These are phyloP conservation scores for Andrena bucephala DNA, from an alignment of 2,888 invertebrate species.

Conservation along the genomic window DNA sequence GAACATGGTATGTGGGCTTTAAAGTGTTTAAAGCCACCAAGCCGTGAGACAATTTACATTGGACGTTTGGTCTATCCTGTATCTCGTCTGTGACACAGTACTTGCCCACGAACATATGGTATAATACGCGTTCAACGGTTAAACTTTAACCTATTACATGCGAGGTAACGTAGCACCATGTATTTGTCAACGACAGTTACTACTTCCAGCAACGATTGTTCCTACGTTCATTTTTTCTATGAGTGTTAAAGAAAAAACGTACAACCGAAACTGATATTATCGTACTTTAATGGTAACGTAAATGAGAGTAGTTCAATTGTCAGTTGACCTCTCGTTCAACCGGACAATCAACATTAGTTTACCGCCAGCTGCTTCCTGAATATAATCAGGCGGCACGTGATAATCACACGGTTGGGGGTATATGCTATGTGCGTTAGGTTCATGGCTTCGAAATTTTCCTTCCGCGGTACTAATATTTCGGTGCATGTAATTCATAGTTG, in stretches of 20 bases:
- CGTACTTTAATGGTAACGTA: conserved; percentile 72
- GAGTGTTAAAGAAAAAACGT: conserved; percentile 21
- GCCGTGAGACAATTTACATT: no score
- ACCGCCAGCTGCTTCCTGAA: conserved; percentile 77
- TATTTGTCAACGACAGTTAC: not conserved
- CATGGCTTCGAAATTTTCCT: conserved; percentile 44
- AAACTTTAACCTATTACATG: not conserved
- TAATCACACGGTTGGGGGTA: conserved; percentile 58
- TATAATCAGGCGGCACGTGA: conserved; percentile 68
- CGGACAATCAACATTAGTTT: conserved; percentile 78
- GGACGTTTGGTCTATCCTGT: no score
- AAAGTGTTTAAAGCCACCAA: no score
- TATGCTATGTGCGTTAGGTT: conserved; percentile 36
- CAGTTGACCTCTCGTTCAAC: conserved; percentile 78
- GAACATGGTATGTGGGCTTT: no score
- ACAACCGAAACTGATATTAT: conserved; percentile 56
- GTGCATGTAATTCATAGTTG: not conserved
- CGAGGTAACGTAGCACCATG: not conserved
- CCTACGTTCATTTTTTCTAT: not conserved
- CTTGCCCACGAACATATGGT: no score
- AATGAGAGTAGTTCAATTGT: conserved; percentile 79
- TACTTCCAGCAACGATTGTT: not conserved
- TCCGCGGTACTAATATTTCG: conserved; percentile 1
- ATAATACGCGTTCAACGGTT: no score
- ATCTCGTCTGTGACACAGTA: no score